Percentiles rank a stretch among this genome's conserved stretches.
phyloP scores from a whole-genome alignment of 2,888 invertebrate species.

The Lasioglossum calceatum region DNA sequence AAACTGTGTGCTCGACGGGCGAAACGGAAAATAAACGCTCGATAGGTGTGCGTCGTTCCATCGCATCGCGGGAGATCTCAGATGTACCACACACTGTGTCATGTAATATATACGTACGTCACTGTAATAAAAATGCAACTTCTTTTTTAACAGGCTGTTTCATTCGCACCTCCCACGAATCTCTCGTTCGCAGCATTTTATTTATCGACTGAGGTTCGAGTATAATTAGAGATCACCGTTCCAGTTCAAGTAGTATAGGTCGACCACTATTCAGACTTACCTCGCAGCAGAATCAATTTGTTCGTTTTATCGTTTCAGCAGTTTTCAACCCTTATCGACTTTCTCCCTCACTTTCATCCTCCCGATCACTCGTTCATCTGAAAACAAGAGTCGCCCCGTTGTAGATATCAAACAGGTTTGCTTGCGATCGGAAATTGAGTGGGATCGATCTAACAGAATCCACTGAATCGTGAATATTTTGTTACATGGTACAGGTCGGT shows the following conservation, averaged over 20 bases:
- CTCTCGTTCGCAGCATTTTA: background rate
- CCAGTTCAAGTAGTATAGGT: too few relatives aligned
- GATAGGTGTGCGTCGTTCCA: constrained; percentile 32
- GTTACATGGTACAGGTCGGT: background rate
- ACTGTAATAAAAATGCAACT: constrained; percentile 80
- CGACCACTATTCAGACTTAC: too few relatives aligned
- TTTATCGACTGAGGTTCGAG: too few relatives aligned
- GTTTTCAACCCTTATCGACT: too few relatives aligned
- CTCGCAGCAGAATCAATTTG: too few relatives aligned
- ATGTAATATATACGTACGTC: constrained; percentile 76
- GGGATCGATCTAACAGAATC: background rate
- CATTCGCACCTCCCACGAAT: background rate
- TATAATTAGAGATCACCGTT: too few relatives aligned
- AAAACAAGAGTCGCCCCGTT: background rate
- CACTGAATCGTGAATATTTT: background rate
- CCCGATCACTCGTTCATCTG: background rate
- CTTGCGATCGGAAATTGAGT: background rate
- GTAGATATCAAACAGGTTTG: background rate
- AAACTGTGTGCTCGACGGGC: constrained; percentile 17
- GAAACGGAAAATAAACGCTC: constrained; percentile 26
- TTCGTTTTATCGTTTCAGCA: too few relatives aligned
- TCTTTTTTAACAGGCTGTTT: constrained; percentile 69
- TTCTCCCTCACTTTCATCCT: background rate
- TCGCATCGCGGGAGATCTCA: constrained; percentile 43
- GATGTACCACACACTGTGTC: constrained; percentile 69